Percentiles rank a stretch among this genome's conserved stretches.
Evolutionary conservation across 2,888 invertebrate genomes (phyloP).

Genomic region (Protophormia terraenovae): DNA sequence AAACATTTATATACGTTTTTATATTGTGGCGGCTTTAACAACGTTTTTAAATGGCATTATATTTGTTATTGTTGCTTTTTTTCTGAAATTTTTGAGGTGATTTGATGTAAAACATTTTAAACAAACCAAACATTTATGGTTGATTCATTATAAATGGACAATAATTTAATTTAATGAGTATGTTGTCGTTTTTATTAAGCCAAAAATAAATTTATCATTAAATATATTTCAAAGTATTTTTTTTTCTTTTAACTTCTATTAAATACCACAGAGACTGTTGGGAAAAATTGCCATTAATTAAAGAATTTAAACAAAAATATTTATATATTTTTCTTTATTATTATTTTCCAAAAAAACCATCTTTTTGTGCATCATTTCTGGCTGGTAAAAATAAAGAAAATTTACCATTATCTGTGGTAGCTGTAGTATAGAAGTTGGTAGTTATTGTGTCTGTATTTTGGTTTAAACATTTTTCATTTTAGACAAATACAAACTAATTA

Average conservation of each 20-base stretch:
- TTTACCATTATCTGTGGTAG: background rate
- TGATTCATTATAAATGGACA: conserved; percentile 62
- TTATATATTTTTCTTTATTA: background rate
- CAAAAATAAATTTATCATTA: conserved; percentile 51
- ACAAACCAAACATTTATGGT: conserved; percentile 58
- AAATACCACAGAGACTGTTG: background rate
- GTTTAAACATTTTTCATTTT: conserved; percentile 44
- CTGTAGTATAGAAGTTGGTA: background rate
- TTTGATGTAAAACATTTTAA: conserved; percentile 63
- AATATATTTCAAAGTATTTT: background rate
- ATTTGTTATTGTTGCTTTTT: conserved; percentile 15
- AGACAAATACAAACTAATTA: conserved; percentile 77
- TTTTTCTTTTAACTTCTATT: background rate
- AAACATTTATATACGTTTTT: conserved; percentile 44
- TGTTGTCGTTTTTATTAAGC: conserved; percentile 50
- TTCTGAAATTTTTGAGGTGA: conserved; percentile 49
- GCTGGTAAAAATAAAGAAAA: background rate
- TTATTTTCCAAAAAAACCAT: background rate
- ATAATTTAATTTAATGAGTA: conserved; percentile 66
- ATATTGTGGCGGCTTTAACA: conserved; percentile 49
- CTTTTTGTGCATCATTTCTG: conserved; percentile 1
- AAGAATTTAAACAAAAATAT: conserved; percentile 36
- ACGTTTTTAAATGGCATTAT: conserved; percentile 55
- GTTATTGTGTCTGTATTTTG: background rate
- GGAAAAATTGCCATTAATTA: conserved; percentile 38